These are phyloP conservation scores for Drosophila takahashii DNA, from an alignment of 1,140 invertebrate species.

Conservation along the genomic window DNA sequence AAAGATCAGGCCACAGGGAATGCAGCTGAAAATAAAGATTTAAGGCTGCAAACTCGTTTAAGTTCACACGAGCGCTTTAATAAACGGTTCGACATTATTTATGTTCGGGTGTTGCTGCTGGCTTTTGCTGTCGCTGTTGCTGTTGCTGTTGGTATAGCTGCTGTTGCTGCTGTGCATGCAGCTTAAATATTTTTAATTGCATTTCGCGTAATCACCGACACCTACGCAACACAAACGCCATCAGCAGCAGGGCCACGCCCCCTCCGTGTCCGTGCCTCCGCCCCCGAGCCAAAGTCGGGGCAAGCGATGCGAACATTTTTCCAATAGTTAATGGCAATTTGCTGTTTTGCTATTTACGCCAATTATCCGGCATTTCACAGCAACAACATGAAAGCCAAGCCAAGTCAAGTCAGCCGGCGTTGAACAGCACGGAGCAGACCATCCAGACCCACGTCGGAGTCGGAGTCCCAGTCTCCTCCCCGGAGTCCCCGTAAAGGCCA, in stretches of 20 bases:
- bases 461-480: background rate
- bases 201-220: constrained; percentile 81
- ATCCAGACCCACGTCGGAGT: constrained; percentile 13
- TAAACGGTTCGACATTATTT: constrained; percentile 57
- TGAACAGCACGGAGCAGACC: constrained; percentile 34
- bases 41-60: constrained; percentile 31
- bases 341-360: constrained; percentile 83
- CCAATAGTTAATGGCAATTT: constrained; percentile 84
- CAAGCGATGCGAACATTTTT: constrained; percentile 76
- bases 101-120: constrained; percentile 32
- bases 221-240: constrained; percentile 55
- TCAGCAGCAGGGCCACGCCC: constrained; percentile 40
- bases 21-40: constrained; percentile 21
- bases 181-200: constrained; percentile 83
- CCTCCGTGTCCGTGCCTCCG: background rate
- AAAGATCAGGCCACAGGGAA: constrained; percentile 35
- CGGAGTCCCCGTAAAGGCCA: constrained; percentile 18
- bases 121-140: constrained; percentile 16
- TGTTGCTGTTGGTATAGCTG: constrained; percentile 25
- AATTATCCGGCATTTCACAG: constrained; percentile 78
- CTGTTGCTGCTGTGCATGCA: constrained; percentile 51
- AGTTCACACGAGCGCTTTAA: constrained; percentile 57
- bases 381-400: constrained; percentile 65
- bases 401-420: constrained; percentile 40
- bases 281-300: constrained; percentile 31